A percentile compares a stretch with the other conserved stretches of the same genome.
These are phyloP conservation scores for Bettongia penicillata DNA, from an alignment of 2,113 vertebrate genomes.

Conservation along the genomic window DNA sequence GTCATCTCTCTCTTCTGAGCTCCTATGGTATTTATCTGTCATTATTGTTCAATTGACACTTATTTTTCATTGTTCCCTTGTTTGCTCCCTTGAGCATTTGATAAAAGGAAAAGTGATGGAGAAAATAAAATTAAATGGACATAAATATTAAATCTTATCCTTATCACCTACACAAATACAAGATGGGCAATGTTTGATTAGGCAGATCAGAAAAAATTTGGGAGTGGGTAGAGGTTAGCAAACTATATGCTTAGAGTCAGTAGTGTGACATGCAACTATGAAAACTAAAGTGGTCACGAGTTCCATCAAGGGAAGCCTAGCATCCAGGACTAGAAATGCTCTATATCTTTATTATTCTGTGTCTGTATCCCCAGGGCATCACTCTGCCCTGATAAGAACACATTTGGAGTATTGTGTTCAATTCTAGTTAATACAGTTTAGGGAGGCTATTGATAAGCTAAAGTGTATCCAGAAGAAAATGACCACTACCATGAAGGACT, in stretches of 20 bases:
- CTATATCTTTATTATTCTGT: too few species aligned
- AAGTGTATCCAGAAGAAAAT: background rate
- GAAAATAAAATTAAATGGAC: background rate
- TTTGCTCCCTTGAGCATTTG: background rate
- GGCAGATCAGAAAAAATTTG: background rate
- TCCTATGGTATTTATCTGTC: background rate
- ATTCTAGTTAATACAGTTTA: background rate
- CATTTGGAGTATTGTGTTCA: too few species aligned
- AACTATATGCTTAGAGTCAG: too few species aligned
- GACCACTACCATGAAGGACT: too few species aligned
- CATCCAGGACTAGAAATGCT: too few species aligned
- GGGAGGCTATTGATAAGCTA: background rate
- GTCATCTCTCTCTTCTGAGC: background rate
- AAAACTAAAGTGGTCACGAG: too few species aligned
- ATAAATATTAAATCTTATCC: background rate
- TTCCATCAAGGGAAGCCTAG: too few species aligned
- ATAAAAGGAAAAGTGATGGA: background rate
- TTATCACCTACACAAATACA: background rate
- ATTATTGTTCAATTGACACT: background rate
- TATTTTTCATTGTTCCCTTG: background rate
- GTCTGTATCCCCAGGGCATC: too few species aligned
- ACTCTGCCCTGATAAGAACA: too few species aligned
- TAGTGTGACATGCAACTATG: too few species aligned
- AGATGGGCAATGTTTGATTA: background rate
- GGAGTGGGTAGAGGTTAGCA: background rate